Percentiles rank a stretch among this genome's conserved stretches.
Conservation (phyloP, 2,888 invertebrate genomes). For the Callyntrura sp. region DNA sequence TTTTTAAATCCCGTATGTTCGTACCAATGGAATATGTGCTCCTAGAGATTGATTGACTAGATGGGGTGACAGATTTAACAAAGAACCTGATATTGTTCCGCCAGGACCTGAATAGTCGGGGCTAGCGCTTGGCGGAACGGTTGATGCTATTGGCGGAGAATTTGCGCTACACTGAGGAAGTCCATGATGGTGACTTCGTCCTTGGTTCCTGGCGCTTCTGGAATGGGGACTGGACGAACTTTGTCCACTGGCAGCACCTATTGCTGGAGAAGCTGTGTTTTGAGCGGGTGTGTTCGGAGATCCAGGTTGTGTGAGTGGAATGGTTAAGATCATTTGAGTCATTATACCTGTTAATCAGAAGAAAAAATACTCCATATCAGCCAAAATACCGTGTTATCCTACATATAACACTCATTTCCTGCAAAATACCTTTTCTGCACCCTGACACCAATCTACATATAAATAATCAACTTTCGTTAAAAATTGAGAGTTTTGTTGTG, state of each 20-base stretch:
- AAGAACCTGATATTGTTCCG: constrained; percentile 74
- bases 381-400: no score
- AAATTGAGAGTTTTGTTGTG: no score
- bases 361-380: background rate
- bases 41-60: constrained; percentile 81
- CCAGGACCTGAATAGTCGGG: constrained; percentile 78
- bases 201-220: constrained; percentile 55
- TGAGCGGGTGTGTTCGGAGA: constrained; percentile 78
- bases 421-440: no score
- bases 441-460: no score
- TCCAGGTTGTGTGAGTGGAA: constrained; percentile 90
- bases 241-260: constrained; percentile 68
- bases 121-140: constrained; percentile 78
- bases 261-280: constrained; percentile 69
- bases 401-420: no score
- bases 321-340: constrained; percentile 97
- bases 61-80: constrained; percentile 81
- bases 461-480: no score
- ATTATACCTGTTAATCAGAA: constrained; percentile 91
- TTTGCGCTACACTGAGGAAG: constrained; percentile 70
- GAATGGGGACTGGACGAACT: constrained; percentile 72
- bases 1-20: no score
- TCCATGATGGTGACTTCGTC: constrained; percentile 73
- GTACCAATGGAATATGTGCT: constrained; percentile 83
- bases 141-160: constrained; percentile 81